Base-by-base conservation (phyloP, 2,797 vertebrate species). In the Toxotes lorentzi region DNA sequence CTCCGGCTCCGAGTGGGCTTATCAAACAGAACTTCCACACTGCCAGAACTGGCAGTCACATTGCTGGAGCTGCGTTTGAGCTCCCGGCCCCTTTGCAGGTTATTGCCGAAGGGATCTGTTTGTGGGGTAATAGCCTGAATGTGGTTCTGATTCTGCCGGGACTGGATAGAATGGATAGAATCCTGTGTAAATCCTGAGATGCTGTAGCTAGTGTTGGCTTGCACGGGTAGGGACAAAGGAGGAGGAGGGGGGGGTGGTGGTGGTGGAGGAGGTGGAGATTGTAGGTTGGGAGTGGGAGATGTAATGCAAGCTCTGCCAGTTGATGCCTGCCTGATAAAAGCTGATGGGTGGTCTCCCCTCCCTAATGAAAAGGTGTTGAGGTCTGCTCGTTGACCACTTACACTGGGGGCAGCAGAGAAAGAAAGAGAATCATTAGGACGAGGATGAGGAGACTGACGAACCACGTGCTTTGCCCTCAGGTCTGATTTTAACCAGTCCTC, bases 331-430 rank as follows among this genome's bases (percentile, higher is more conserved):
- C 96, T 96, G 93, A 95, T 94, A 93, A 97, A 97, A 94, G 96
- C 95, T 89, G 96, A 96, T 92, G 97, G 94, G 87, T 96, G 95
- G 93, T 96, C 97, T 93, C 96, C 96, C 94, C 93, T 94, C 94
- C 97, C 93, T 19, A 93, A 95, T 89, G 95, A 96, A 91, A 96
- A 91, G 89, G 94, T 94, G 94, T 94, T 96, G 91, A 97, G 94
- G 91, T 97, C 97, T 95, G 95, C 95, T 90, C 96, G 96, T 38
- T 90, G 90, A 61, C 83, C 86, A 95, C 96, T 96, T 95, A 97
- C 93, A 96, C 96, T 96, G 94, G 96, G 95, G 95, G 95, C 95
- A 93, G 96, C 94, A 96, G 97, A 97, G 95, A 96, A 97, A 95
- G 95, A 97, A 88, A 97, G 93, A 96, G 95, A 95, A 94, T 96